Conservation (phyloP, 2,888 invertebrate genomes). For the Noctua fimbriata region DNA sequence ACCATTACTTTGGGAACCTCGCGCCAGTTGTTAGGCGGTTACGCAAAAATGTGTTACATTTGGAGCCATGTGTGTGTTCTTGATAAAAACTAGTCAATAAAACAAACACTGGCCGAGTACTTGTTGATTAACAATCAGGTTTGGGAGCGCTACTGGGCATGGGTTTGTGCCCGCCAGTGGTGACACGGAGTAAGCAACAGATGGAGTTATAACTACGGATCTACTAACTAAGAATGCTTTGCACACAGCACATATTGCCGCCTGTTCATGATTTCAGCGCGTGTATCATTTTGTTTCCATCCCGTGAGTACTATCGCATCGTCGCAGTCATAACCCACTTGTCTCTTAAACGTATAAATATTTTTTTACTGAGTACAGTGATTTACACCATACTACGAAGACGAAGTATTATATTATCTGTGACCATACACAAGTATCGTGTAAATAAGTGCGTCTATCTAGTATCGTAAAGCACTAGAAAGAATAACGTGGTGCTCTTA, state of each 20-base stretch:
- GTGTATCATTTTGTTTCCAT: too few relatives aligned
- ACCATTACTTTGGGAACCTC: slow-evolving; percentile 82
- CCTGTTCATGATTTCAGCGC: not conserved
- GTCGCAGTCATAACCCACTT: too few relatives aligned
- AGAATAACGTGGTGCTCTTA: not conserved
- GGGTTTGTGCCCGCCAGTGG: slow-evolving; percentile 31
- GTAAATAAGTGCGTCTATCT: not conserved
- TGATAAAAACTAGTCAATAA: slow-evolving; percentile 81
- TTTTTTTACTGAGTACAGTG: too few relatives aligned
- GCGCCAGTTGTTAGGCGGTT: slow-evolving; percentile 80
- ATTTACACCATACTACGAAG: too few relatives aligned
- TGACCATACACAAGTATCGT: not conserved
- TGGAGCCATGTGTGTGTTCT: slow-evolving; percentile 72
- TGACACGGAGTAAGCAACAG: slow-evolving; percentile 7
- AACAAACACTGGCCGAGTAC: slow-evolving; percentile 73
- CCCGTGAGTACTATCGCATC: too few relatives aligned
- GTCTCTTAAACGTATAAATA: too few relatives aligned
- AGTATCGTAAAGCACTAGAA: not conserved
- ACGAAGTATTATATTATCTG: too few relatives aligned
- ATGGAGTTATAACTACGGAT: slow-evolving; percentile 13
- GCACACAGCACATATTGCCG: not conserved
- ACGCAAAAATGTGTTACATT: slow-evolving; percentile 81
- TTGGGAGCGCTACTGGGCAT: slow-evolving; percentile 69
- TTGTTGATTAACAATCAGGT: slow-evolving; percentile 76
- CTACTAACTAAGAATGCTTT: not conserved